Base-by-base conservation (phyloP, 1,140 invertebrate genomes). In the Zaprionus ghesquierei region DNA sequence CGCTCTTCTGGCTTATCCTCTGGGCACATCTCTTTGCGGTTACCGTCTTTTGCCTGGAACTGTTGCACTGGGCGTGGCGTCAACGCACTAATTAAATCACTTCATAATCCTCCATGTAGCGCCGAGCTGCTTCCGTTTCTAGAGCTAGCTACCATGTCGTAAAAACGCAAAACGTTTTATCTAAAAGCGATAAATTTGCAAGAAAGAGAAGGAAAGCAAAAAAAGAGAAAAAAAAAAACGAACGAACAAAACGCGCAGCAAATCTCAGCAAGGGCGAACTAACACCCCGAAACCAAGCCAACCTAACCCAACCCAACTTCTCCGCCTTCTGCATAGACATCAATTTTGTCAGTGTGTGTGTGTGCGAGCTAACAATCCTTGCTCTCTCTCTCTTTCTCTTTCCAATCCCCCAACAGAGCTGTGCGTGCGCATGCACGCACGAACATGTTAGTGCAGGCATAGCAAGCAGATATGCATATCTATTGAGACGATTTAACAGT, bases 151-250 rank as follows among this genome's bases (percentile, higher is more conserved):
- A 81, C 66, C 82, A 75, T 64, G 79, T 87, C 82, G 82, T 87
- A 89, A 87, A 82, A 89, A 82, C 82, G 84, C 77, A 84, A 89
- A 89, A 89, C 84, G 84, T 89, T 89, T 89, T 89, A 89, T 89
- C 84, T 89, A 72, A 89, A 89, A 89, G 84, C 84, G 84, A 89
- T 89, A 89, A 89, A 89, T 89, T 87, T 87, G 18, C 41, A 20
- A 25, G 69, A n/a, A n/a, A n/a, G n/a, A n/a, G n/a, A n/a, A n/a
- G n/a, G n/a, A n/a, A n/a, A n/a, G n/a, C n/a, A n/a, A n/a, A n/a
- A n/a, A n/a, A n/a, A 55, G n/a, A 41, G 2, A 2, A 41, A 15
- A 41, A 41, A 41, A 87, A 89, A 89, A 84, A 50, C 79, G 74
- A 87, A 85, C 82, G 81, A 81, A 71, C 59, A 74, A 76, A 63